A percentile compares a stretch with the other conserved stretches of the same genome.
These are phyloP conservation scores for Oryzias celebensis DNA, from an alignment of 2,113 vertebrate species.

Conservation along the genomic window DNA sequence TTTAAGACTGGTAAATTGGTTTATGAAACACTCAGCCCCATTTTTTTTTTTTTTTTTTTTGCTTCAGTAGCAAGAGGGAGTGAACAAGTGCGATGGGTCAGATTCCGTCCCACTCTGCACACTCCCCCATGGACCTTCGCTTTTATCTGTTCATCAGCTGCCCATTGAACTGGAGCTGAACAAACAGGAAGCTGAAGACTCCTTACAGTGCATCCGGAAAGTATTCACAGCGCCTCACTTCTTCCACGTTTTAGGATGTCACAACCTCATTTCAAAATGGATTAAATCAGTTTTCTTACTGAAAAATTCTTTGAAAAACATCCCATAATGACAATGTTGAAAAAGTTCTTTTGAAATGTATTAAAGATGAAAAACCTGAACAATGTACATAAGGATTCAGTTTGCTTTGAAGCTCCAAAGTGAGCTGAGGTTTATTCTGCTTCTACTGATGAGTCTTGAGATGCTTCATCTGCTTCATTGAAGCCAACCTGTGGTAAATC, in stretches of 20 bases:
- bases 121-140: conserved; percentile 29
- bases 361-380: too few relatives aligned
- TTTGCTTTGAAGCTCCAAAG: conserved; percentile 14
- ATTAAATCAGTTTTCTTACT: too few relatives aligned
- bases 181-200: conserved; percentile 45
- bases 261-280: too few relatives aligned
- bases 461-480: too few relatives aligned
- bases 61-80: conserved; percentile 15
- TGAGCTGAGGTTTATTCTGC: not conserved
- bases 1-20: not conserved
- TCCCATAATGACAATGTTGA: too few relatives aligned
- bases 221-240: conserved; percentile 3
- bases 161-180: conserved; percentile 37
- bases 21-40: conserved; percentile 18
- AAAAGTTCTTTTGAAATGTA: too few relatives aligned
- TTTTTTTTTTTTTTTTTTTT: conserved; percentile 37
- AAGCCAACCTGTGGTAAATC: too few relatives aligned
- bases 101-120: conserved; percentile 25
- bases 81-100: conserved; percentile 47
- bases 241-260: too few relatives aligned
- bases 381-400: not conserved
- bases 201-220: conserved; percentile 39
- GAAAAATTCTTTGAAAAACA: too few relatives aligned
- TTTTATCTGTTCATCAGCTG: conserved; percentile 60
- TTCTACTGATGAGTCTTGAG: too few relatives aligned